Percentiles rank a stretch among this genome's conserved stretches.
These are phyloP conservation scores for Typhlichthys eigenmanni DNA, from an alignment of 2,797 vertebrate species.

Conservation along the genomic window DNA sequence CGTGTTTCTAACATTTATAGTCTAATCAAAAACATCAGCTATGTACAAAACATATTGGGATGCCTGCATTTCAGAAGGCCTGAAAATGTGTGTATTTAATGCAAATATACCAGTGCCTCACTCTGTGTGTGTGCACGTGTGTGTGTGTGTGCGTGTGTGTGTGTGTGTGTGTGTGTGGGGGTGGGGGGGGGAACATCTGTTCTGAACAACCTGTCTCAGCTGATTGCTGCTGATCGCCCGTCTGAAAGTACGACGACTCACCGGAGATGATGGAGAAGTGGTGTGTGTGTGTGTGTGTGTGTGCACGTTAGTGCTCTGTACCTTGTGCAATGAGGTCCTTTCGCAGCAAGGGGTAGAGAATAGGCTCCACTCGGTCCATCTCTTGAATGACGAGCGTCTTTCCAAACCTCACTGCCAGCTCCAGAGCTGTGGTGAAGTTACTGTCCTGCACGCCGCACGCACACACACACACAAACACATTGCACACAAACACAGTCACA, in stretches of 20 bases:
- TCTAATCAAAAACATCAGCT: too few species aligned
- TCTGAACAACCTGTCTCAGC: too few species aligned
- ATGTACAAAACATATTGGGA: too few species aligned
- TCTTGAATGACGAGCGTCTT: conserved; percentile 97
- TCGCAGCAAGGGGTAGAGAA: conserved; percentile 91
- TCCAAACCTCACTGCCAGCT: conserved; percentile 94
- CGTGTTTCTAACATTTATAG: too few species aligned
- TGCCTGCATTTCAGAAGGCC: too few species aligned
- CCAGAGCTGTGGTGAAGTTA: conserved; percentile 91
- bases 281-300: background rate
- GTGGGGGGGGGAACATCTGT: background rate
- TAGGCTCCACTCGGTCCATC: conserved; percentile 93
- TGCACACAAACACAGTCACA: conserved; percentile 6
- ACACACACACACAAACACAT: background rate
- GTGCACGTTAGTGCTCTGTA: conserved; percentile 51
- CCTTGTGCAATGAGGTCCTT: conserved; percentile 92
- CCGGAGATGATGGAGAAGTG: background rate
- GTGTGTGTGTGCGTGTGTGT: background rate
- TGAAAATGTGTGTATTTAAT: background rate
- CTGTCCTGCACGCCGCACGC: conserved; percentile 77
- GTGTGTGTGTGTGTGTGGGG: background rate
- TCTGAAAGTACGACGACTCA: background rate
- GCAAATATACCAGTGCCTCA: too few species aligned
- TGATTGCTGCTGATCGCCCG: background rate
- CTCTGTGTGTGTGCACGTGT: background rate